Percentiles rank a stretch among this genome's conserved stretches.
Evolutionary conservation across 1,140 invertebrate species (phyloP).

Genomic region (Drosophila pallidifrons): DNA sequence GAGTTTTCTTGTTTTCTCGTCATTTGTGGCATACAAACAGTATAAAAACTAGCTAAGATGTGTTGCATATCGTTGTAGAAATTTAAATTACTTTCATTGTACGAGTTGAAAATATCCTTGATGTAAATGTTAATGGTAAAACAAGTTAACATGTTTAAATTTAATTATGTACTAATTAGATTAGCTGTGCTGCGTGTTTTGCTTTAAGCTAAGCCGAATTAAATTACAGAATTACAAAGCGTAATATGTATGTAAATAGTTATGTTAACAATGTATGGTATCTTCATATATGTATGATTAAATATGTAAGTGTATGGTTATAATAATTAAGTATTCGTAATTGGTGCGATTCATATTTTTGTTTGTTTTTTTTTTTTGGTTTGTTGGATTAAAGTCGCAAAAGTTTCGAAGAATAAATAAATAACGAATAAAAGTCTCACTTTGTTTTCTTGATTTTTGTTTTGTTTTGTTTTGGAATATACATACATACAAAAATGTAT

Average conservation of each 20-base stretch:
- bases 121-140: constrained; percentile 60
- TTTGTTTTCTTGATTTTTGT: constrained; percentile 18
- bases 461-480: constrained; percentile 50
- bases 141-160: constrained; percentile 69
- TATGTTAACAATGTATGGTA: constrained; percentile 40
- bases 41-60: constrained; percentile 69
- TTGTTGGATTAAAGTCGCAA: constrained; percentile 45
- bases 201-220: constrained; percentile 67
- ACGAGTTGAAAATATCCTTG: constrained; percentile 53
- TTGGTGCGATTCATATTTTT: constrained; percentile 57
- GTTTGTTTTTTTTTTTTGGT: not conserved
- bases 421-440: constrained; percentile 64
- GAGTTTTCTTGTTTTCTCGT: constrained; percentile 1
- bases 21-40: constrained; percentile 55
- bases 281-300: constrained; percentile 35
- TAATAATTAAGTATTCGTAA: constrained; percentile 49
- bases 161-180: constrained; percentile 32
- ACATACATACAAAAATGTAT: constrained; percentile 65
- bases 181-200: constrained; percentile 30
- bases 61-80: constrained; percentile 14
- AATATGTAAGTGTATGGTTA: constrained; percentile 26
- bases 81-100: constrained; percentile 15
- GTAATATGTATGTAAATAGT: constrained; percentile 52
- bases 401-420: constrained; percentile 50
- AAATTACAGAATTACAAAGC: constrained; percentile 50